Evolutionary conservation across 1,140 invertebrate genomes (phyloP), one percentile per base, ranked within the genome.

Genomic region (Bathynomus jamesi): DNA sequence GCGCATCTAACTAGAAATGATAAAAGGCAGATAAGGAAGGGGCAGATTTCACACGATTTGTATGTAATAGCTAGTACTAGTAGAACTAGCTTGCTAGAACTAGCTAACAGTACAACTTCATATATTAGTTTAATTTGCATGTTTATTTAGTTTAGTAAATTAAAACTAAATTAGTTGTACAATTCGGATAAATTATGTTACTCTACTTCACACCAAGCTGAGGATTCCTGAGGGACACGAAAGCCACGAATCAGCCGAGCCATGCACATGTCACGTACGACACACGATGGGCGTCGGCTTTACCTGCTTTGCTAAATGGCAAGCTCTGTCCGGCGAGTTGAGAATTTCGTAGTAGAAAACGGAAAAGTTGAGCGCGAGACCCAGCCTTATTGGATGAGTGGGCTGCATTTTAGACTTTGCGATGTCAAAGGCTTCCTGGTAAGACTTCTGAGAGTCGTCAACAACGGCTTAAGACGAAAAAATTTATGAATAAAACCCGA

Each of bases 301-400:
- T 91, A 95, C 95, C 91, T 95, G 91, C 89, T 96, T 96, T 79
- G 94, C 94, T 85, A 96, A 88, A 86, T 96, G 93, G 86, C 94
- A 96, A 85, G 94, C 95, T 84, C 92, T 89, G 83, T 95, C 95
- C 80, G 95, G 95, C 81, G 93, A 93, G 88, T 95, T 96, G 83
- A 95, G 92, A 84, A 98, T 97, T 90, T 98, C 95, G 85, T 98
- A 98, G 90, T 96, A 97, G 87, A 97, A 98, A 83, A 98, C 95
- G 79, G 94, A 96, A 88, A 95, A 98, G 88, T 98, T 98, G 85
- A 98, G 89, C 78, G 95, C 95, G 83, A 98, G 88, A 81, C 95
- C 95, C 82, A 97, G 89, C 83, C 95, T 89, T 83, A 97, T 98
- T 78, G 95, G 95, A 85, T 98, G 94, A 81, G 96, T 99, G 75